A percentile compares a stretch with the other conserved stretches of the same genome.
Conservation (phyloP, 2,113 vertebrate genomes). For the Manacus vitellinus region DNA sequence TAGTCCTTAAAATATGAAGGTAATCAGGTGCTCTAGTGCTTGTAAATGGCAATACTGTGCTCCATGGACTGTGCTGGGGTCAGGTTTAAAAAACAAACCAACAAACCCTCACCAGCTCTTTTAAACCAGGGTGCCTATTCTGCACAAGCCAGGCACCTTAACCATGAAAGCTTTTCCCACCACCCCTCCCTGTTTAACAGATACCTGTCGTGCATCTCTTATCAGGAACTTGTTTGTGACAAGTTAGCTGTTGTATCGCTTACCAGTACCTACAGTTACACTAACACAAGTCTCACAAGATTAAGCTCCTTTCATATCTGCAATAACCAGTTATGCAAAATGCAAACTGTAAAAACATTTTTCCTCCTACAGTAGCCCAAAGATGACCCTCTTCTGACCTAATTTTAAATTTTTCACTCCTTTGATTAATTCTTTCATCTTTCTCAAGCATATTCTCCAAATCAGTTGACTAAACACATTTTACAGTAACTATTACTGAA, state of each 20-base stretch:
- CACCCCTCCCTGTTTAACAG: not conserved
- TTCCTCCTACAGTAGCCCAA: not conserved
- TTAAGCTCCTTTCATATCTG: not conserved
- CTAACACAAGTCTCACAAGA: not conserved
- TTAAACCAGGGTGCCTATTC: not conserved
- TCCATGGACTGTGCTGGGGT: not conserved
- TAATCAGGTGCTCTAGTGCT: not conserved
- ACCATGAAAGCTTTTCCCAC: not conserved
- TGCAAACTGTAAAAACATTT: not conserved
- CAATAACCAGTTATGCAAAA: not conserved
- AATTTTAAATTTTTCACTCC: not conserved
- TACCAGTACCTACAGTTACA: not conserved
- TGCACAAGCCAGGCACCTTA: not conserved
- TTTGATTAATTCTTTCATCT: not conserved
- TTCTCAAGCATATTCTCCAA: not conserved
- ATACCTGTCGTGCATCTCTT: not conserved
- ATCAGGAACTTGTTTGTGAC: not conserved
- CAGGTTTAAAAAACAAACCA: not conserved
- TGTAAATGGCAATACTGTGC: not conserved
- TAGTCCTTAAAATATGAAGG: not conserved
- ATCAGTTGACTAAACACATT: not conserved
- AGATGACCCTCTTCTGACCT: not conserved
- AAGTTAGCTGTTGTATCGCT: not conserved
- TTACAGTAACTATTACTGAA: not conserved
- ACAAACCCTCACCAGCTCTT: not conserved